phyloP scores from a whole-genome alignment of 2,797 vertebrate genomes.

The Premnoplex brunnescens region DNA sequence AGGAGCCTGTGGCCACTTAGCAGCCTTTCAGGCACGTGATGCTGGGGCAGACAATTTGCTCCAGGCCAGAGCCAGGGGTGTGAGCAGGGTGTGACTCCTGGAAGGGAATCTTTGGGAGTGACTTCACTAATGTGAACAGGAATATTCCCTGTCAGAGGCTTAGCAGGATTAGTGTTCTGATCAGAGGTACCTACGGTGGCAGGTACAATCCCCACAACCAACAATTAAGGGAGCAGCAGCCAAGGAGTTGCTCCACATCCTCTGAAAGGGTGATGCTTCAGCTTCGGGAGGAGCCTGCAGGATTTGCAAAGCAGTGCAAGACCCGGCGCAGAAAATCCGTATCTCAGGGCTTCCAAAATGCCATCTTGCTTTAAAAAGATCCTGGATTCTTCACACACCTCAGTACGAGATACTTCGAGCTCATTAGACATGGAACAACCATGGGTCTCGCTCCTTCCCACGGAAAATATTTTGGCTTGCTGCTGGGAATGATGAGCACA shows the following conservation, averaged over 20 bases:
- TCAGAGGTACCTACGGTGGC: neutral
- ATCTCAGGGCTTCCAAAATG: neutral
- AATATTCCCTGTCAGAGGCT: neutral
- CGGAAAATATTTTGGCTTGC: neutral
- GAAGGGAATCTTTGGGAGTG: neutral
- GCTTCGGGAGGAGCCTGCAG: neutral
- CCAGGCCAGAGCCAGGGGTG: neutral
- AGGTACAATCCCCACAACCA: neutral
- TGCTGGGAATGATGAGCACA: neutral
- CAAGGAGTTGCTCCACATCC: neutral
- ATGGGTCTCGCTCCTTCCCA: neutral
- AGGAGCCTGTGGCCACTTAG: neutral
- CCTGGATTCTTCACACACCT: neutral
- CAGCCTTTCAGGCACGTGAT: fast-evolving
- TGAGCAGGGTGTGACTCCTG: neutral
- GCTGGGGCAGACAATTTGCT: neutral
- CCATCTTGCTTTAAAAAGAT: neutral
- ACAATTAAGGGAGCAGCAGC: neutral
- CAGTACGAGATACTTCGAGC: neutral
- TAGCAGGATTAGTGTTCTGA: neutral
- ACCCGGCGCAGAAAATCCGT: fast-evolving
- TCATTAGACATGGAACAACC: neutral
- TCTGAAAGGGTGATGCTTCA: neutral
- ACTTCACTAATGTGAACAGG: neutral
- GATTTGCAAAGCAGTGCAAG: neutral